These are phyloP conservation scores for Cataglyphis hispanica DNA, from an alignment of 1,140 invertebrate species.

Conservation along the genomic window DNA sequence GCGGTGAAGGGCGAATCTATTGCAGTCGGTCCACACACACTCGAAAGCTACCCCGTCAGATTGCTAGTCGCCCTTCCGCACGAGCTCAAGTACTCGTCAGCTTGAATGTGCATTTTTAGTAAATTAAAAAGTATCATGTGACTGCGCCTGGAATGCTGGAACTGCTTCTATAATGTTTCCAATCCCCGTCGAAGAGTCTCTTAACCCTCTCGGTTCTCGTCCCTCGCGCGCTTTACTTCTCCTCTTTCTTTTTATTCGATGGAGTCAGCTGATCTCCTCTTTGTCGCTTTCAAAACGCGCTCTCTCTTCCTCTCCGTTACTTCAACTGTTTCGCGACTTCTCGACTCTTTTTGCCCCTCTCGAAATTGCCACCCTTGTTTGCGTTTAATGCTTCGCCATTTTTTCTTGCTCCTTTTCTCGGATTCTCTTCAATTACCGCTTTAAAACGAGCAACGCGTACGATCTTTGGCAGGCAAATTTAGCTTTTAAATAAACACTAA, in stretches of 20 bases:
- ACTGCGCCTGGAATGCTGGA: slow-evolving; percentile 81
- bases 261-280: slow-evolving; percentile 66
- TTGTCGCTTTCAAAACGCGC: slow-evolving; percentile 69
- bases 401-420: slow-evolving; percentile 72
- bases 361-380: slow-evolving; percentile 85
- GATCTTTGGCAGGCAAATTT: slow-evolving; percentile 8
- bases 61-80: slow-evolving; percentile 64
- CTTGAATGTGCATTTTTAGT: slow-evolving; percentile 86
- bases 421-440: slow-evolving; percentile 11
- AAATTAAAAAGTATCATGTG: slow-evolving; percentile 87
- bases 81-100: slow-evolving; percentile 76
- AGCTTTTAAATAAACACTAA: not conserved
- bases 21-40: slow-evolving; percentile 77
- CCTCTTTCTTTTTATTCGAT: slow-evolving; percentile 62
- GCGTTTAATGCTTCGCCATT: slow-evolving; percentile 81
- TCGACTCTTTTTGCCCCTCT: slow-evolving; percentile 81
- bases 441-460: slow-evolving; percentile 67
- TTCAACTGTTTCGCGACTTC: slow-evolving; percentile 76
- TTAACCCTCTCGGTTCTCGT: slow-evolving; percentile 78
- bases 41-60: slow-evolving; percentile 62
- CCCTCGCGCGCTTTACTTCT: slow-evolving; percentile 61
- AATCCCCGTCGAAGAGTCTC: slow-evolving; percentile 74
- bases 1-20: slow-evolving; percentile 68
- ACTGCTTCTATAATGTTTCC: slow-evolving; percentile 83
- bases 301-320: slow-evolving; percentile 68